A percentile compares a stretch with the other conserved stretches of the same genome.
phyloP scores from a whole-genome alignment of 2,797 vertebrate genomes.

The Pseudotriccus pelzelni region DNA sequence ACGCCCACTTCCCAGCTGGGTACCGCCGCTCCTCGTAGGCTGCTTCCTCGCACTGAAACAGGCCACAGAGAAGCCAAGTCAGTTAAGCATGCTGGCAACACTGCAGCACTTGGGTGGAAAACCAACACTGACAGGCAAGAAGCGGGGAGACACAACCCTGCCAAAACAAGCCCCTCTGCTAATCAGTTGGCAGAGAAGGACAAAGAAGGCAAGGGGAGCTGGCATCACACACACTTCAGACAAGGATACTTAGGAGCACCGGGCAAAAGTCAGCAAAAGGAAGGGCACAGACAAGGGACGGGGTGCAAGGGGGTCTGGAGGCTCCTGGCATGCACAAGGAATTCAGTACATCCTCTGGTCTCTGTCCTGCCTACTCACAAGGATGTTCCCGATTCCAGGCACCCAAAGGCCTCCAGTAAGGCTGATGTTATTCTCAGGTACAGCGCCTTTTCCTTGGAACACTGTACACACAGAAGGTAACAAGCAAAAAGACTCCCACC shows the following conservation, averaged over 20 bases:
- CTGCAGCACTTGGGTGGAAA: neutral
- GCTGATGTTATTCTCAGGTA: neutral
- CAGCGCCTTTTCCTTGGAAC: neutral
- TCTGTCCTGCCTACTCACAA: neutral
- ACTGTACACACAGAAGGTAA: neutral
- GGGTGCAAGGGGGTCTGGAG: neutral
- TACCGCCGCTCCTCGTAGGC: slow-evolving; percentile 82
- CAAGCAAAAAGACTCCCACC: neutral
- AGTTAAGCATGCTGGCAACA: neutral
- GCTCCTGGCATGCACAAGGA: slow-evolving; percentile 9
- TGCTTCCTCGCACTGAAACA: slow-evolving; percentile 77
- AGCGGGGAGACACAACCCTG: neutral
- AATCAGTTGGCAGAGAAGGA: neutral
- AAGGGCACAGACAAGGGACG: neutral
- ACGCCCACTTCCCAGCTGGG: slow-evolving; percentile 84
- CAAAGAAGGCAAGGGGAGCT: neutral
- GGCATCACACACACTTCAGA: neutral
- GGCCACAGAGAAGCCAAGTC: slow-evolving; percentile 42
- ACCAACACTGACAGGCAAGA: neutral
- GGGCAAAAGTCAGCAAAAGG: neutral
- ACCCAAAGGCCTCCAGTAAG: neutral
- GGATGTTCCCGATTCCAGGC: neutral
- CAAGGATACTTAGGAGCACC: neutral
- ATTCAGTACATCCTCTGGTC: neutral
- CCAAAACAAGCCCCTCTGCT: neutral